Percentiles rank a stretch among this genome's conserved stretches.
Evolutionary conservation across 2,888 invertebrate genomes (phyloP).

Genomic region (Melipona bicolor): DNA sequence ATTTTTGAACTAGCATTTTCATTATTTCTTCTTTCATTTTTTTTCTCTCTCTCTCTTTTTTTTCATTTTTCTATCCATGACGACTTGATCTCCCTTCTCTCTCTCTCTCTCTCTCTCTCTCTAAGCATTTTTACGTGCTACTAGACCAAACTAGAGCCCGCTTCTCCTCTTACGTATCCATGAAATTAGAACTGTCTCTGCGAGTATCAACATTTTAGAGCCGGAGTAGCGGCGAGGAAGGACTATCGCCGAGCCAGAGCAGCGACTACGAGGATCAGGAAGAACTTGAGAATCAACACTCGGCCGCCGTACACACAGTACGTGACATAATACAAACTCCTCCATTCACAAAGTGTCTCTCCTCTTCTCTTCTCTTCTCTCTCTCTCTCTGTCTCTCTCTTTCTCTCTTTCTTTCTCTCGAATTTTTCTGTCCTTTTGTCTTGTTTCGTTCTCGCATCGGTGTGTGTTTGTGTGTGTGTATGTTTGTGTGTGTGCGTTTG

Average conservation of each 20-base stretch:
- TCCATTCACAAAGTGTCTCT: conserved; percentile 53
- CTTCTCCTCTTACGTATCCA: conserved; percentile 58
- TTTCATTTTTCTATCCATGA: conserved; percentile 32
- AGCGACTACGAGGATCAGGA: conserved; percentile 90
- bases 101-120: conserved; percentile 2
- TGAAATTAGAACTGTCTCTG: conserved; percentile 73
- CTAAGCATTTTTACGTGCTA: conserved; percentile 56
- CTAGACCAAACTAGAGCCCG: conserved; percentile 58
- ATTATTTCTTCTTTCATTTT: no score
- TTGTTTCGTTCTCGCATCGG: neutral
- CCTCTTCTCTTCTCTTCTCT: conserved; percentile 32
- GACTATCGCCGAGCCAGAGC: conserved; percentile 88
- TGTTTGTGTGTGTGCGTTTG: no score
- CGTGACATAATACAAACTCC: conserved; percentile 80
- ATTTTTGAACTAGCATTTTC: conserved; percentile 43
- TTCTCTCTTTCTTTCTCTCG: neutral
- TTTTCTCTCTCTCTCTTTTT: no score
- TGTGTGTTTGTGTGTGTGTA: neutral
- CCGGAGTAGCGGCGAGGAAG: conserved; percentile 86
- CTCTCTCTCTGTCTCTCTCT: neutral
- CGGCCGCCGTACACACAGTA: conserved; percentile 89
- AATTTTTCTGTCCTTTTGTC: neutral
- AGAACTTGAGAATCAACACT: conserved; percentile 87
- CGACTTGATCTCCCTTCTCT: conserved; percentile 21
- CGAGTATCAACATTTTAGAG: conserved; percentile 81